phyloP scores from a whole-genome alignment of 2,888 invertebrate species.

The Cosmia pyralina region DNA sequence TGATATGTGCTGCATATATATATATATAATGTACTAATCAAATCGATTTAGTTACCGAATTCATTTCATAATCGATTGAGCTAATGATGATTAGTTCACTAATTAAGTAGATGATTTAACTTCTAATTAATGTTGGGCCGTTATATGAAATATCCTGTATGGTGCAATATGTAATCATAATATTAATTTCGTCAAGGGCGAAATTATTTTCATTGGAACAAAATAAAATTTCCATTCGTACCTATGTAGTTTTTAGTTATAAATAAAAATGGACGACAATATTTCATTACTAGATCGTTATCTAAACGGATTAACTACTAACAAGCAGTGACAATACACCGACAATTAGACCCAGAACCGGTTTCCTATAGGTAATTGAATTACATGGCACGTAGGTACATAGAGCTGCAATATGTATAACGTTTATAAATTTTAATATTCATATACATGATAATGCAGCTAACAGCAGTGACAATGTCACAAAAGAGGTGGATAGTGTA shows the following conservation, averaged over 20 bases:
- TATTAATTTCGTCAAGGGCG: slow-evolving; percentile 19
- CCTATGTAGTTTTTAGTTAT: background rate
- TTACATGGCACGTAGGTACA: slow-evolving; percentile 16
- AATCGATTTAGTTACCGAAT: slow-evolving; percentile 44
- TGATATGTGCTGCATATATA: slow-evolving; percentile 23
- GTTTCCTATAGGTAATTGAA: slow-evolving; percentile 45
- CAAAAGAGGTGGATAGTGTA: background rate
- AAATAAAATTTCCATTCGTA: background rate
- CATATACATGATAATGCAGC: slow-evolving; percentile 17
- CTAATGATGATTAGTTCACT: slow-evolving; percentile 43
- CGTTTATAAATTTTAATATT: slow-evolving; percentile 33
- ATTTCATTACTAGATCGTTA: slow-evolving; percentile 42
- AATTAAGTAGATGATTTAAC: slow-evolving; percentile 47
- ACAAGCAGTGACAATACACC: slow-evolving; percentile 48
- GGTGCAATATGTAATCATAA: slow-evolving; percentile 22
- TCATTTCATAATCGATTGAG: slow-evolving; percentile 34
- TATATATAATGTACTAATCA: slow-evolving; percentile 40
- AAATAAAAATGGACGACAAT: slow-evolving; percentile 13
- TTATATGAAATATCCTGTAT: slow-evolving; percentile 41
- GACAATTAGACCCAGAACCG: slow-evolving; percentile 43
- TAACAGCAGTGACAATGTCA: slow-evolving; percentile 1
- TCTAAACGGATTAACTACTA: slow-evolving; percentile 34
- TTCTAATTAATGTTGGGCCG: slow-evolving; percentile 31
- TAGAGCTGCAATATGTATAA: slow-evolving; percentile 9
- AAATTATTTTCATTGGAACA: background rate